Conservation (phyloP, 2,888 invertebrate species). For the Cotesia congregata region DNA sequence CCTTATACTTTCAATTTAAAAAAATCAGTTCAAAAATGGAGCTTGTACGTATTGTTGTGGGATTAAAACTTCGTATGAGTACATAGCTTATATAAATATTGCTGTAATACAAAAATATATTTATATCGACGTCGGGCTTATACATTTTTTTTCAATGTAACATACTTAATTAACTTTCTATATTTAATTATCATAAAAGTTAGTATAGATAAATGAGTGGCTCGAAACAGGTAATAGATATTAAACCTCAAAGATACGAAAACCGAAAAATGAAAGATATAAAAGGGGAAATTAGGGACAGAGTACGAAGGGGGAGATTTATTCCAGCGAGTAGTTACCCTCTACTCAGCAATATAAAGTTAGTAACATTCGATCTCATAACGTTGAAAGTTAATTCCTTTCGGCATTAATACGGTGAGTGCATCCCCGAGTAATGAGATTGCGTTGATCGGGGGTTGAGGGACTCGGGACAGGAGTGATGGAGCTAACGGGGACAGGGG, state of each 20-base stretch:
- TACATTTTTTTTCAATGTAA: too few relatives aligned
- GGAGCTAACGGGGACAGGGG: slow-evolving; percentile 34
- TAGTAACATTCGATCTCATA: slow-evolving; percentile 65
- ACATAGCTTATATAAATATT: too few relatives aligned
- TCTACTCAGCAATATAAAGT: slow-evolving; percentile 63
- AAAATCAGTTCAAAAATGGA: too few relatives aligned
- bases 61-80: too few relatives aligned
- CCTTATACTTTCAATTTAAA: too few relatives aligned
- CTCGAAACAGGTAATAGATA: slow-evolving; percentile 19
- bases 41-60: too few relatives aligned
- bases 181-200: background rate
- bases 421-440: slow-evolving; percentile 63
- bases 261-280: background rate
- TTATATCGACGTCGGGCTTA: too few relatives aligned
- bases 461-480: background rate
- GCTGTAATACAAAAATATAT: too few relatives aligned
- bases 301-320: slow-evolving; percentile 19
- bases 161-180: too few relatives aligned
- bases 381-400: slow-evolving; percentile 67
- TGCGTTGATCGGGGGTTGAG: slow-evolving; percentile 50
- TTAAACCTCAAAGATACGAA: background rate
- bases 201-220: slow-evolving; percentile 36
- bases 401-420: slow-evolving; percentile 66
- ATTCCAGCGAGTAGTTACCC: slow-evolving; percentile 37
- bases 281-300: background rate